Evolutionary conservation across 2,797 vertebrate species (phyloP), one percentile per base, ranked within the genome.

Genomic region (Hozukius guyotensis): DNA sequence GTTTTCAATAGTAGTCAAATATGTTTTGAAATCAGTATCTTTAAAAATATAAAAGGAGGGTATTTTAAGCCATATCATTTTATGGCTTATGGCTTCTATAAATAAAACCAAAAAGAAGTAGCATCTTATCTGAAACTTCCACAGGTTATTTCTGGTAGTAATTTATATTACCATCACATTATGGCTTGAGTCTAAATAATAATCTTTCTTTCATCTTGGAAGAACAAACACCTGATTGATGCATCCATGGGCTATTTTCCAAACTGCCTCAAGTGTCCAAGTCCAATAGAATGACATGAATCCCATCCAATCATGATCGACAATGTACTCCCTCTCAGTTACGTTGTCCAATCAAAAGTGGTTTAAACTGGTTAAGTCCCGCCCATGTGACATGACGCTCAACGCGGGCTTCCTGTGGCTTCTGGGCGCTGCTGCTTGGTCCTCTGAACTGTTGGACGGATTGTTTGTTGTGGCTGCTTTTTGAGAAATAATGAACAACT

Each of bases 401-500:
- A 42, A 90, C 74, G 96, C 96, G 95, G 94, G 95, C 94, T 95
- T 94, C 93, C 94, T 93, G 89, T 85, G 78, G 85, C 18, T 84
- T 81, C 81, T 87, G 88, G 91, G 84, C 87, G 92, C 84, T 83
- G 80, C 61, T 85, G 80, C 56, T 86, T 32, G 67, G 25, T 87
- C 25, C 55, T 5, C 1, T 1, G 27, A 81, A 57, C 36, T 49
- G 69, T 72, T 82, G 53, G 7, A 22, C 49, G 14, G 34, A 69
- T 80, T 63, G 79, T 78, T 73, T 78, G 60, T 46, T 53, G 56
- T 60, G 20, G 4, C 16, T 8, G 2, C 49, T 63, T 87, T 81
- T 16, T 18, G 42, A 25, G 20, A n/a, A 16, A 72, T 14, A 65
- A 82, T 76, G 77, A 70, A 1, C 18, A 22, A 13, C 20, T 0